Evolutionary conservation across 2,888 invertebrate genomes (phyloP), one percentile per base, ranked within the genome.

Genomic region (Epinotia bilunana): DNA sequence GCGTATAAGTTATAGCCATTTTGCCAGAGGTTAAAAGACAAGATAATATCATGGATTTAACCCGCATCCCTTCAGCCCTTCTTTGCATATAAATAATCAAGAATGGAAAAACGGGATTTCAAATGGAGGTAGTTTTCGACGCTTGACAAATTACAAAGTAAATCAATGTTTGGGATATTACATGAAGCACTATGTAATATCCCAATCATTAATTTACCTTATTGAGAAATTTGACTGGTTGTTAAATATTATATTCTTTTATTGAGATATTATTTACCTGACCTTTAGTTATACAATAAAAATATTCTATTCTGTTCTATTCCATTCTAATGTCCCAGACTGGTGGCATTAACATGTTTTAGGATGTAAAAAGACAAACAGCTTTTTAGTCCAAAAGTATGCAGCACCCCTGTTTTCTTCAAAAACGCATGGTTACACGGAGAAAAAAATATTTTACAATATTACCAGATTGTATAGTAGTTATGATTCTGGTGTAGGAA

Each of bases 51-150:
- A 62, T 70, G 64, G 71, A 71, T 74, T 74, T 65, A 71, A 60
- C 74, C 69, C 43, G 18, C 20, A 75, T 72, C 72, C 72, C 49
- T 63, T 49, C 12, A 53, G 43, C 73, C 75, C 73, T 77, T 64
- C 28, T 78, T 77, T 74, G 77, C 78, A 78, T 78, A 77, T 75
- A 77, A 75, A 78, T 78, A 76, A 77, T 76, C 74, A 69, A 61
- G 64, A 65, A 65, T 72, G 72, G 46, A 73, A 73, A 49, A 70
- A 67, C n/a, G 55, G 71, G 39, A 58, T 72, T 63, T n/a, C 20
- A 39, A 67, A 72, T 55, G 18, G 69, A 57, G 63, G 69, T 68
- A 77, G 72, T 74, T 75, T 64, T 68, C n/a, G 74, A 74, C 74
- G 68, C 18, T 71, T 46, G 43, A 64, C 65, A 72, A 68, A 67